Evolutionary conservation across 2,113 vertebrate species (phyloP).

Genomic region (Donacobius atricapilla): DNA sequence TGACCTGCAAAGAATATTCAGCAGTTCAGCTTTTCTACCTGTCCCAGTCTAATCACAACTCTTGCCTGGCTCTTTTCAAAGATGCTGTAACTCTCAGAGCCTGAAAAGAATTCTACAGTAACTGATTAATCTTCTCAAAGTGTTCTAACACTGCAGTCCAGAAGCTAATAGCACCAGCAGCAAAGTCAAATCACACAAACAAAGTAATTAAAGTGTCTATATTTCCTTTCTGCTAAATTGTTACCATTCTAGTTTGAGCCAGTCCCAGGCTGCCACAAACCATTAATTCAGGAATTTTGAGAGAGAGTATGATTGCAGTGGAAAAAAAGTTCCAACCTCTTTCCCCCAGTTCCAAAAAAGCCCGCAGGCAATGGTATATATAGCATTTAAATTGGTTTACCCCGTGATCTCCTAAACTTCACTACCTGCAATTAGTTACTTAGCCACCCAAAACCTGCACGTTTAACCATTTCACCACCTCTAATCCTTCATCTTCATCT

Average conservation of each 20-base stretch:
- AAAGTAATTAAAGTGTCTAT: constrained; percentile 68
- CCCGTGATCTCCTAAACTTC: constrained; percentile 40
- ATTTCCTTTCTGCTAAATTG: constrained; percentile 62
- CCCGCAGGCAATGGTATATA: constrained; percentile 38
- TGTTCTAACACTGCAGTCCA: constrained; percentile 51
- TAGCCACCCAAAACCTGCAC: not conserved
- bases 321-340: constrained; percentile 67
- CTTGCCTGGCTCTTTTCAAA: constrained; percentile 5
- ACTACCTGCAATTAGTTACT: constrained; percentile 47
- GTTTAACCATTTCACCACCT: constrained; percentile 25
- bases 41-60: not conserved
- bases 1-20: not conserved
- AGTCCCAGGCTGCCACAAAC: constrained; percentile 69
- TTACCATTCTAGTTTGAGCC: constrained; percentile 67
- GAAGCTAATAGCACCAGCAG: constrained; percentile 63
- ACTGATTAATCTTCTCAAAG: constrained; percentile 61
- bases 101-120: constrained; percentile 56
- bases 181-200: constrained; percentile 75
- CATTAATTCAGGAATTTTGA: constrained; percentile 75
- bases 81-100: constrained; percentile 7
- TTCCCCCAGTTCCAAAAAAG: constrained; percentile 14
- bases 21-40: not conserved
- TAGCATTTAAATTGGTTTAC: constrained; percentile 51
- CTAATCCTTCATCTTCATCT: not conserved
- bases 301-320: constrained; percentile 58